Conservation (phyloP, 2,888 invertebrate species). For the Endotricha flammealis region DNA sequence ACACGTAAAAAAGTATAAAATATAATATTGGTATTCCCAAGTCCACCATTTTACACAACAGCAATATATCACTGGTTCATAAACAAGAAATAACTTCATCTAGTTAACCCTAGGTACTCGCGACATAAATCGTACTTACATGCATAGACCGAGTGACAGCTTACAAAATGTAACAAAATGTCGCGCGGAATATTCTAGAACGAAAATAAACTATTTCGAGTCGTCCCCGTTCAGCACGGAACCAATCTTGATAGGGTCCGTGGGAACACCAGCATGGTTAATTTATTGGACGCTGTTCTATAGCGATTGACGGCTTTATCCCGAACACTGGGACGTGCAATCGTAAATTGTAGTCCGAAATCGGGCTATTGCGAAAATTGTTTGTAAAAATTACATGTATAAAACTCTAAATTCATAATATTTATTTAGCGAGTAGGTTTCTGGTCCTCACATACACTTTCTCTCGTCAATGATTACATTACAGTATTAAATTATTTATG, state of each 20-base stretch:
- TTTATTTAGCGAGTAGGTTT: too few species aligned
- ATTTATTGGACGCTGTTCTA: conserved; percentile 67
- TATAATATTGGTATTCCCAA: too few species aligned
- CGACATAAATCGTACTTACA: conserved; percentile 7
- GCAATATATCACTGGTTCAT: conserved; percentile 1
- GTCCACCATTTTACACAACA: too few species aligned
- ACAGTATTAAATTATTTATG: too few species aligned
- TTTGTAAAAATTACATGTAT: too few species aligned
- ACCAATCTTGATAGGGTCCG: conserved; percentile 72
- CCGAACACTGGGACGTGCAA: conserved; percentile 38
- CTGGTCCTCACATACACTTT: too few species aligned
- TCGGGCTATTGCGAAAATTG: too few species aligned
- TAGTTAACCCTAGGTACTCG: conserved; percentile 3
- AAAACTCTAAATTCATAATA: too few species aligned
- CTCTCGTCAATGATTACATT: too few species aligned
- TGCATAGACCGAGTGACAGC: conserved; percentile 40
- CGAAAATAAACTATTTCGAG: conserved; percentile 66
- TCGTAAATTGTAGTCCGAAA: conserved; percentile 43
- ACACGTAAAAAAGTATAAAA: too few species aligned
- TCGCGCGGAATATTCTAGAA: conserved; percentile 61
- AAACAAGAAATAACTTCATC: conserved; percentile 3
- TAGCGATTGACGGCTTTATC: conserved; percentile 75
- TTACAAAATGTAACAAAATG: conserved; percentile 68
- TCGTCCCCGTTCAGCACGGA: conserved; percentile 50
- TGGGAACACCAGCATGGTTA: conserved; percentile 67